Percentiles rank a stretch among this genome's conserved stretches.
phyloP scores from a whole-genome alignment of 2,113 vertebrate species.

The Chinchilla lanigera region DNA sequence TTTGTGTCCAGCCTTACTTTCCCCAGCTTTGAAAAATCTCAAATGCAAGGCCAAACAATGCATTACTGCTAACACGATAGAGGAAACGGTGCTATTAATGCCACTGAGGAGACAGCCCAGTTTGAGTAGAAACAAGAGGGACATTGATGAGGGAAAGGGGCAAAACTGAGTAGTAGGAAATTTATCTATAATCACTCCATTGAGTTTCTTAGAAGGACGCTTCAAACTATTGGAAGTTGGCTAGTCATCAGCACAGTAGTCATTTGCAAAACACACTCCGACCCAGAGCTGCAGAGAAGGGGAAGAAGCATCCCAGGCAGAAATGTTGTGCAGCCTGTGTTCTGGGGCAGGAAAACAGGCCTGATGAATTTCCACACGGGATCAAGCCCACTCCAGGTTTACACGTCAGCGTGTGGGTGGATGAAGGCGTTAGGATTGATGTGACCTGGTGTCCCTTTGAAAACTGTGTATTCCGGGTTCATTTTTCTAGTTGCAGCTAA shows the following conservation, averaged over 20 bases:
- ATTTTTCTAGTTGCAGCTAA: slow-evolving; percentile 54
- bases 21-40: slow-evolving; percentile 66
- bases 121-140: slow-evolving; percentile 74
- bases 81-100: slow-evolving; percentile 70
- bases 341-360: slow-evolving; percentile 47
- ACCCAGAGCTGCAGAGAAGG: slow-evolving; percentile 46
- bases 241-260: neutral
- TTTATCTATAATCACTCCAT: neutral
- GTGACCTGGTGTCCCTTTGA: slow-evolving; percentile 16
- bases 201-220: neutral
- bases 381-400: slow-evolving; percentile 22
- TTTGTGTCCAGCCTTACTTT: slow-evolving; percentile 59
- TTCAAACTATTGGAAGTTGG: neutral
- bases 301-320: slow-evolving; percentile 53
- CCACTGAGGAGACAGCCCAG: neutral
- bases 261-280: neutral
- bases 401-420: neutral
- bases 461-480: neutral
- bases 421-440: rapidly evolving
- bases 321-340: slow-evolving; percentile 6
- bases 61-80: slow-evolving; percentile 62
- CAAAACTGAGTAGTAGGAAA: slow-evolving; percentile 27
- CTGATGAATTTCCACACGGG: slow-evolving; percentile 8
- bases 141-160: slow-evolving; percentile 57
- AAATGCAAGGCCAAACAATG: slow-evolving; percentile 60